Evolutionary conservation across 2,888 invertebrate genomes (phyloP).

Genomic region (Amiota mariae): DNA sequence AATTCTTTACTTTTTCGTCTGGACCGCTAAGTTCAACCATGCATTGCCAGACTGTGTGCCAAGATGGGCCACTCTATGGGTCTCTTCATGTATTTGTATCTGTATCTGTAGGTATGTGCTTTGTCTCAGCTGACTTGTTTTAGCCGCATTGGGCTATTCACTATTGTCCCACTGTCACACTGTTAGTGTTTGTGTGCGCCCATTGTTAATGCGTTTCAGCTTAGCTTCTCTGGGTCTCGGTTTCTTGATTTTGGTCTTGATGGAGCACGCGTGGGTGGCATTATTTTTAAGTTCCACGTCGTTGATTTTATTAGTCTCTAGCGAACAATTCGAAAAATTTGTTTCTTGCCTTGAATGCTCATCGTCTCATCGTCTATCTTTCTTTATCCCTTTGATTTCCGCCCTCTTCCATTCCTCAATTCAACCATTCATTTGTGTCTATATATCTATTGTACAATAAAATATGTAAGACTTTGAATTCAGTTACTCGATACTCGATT

Average conservation of each 20-base stretch:
- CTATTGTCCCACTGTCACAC: neutral
- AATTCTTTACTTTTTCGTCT: neutral
- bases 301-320: slow-evolving; percentile 74
- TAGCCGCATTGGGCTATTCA: neutral
- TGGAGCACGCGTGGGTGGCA: slow-evolving; percentile 21
- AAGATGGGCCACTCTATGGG: too few relatives aligned
- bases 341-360: slow-evolving; percentile 59
- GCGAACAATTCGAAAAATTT: slow-evolving; percentile 73
- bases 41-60: neutral
- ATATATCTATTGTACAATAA: too few relatives aligned
- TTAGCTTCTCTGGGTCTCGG: neutral
- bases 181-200: slow-evolving; percentile 18
- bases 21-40: slow-evolving; percentile 7
- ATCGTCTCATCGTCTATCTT: slow-evolving; percentile 33
- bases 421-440: slow-evolving; percentile 25
- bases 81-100: too few relatives aligned
- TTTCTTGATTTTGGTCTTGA: neutral
- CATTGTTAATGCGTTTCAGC: slow-evolving; percentile 53
- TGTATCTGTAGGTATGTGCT: too few relatives aligned
- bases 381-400: neutral
- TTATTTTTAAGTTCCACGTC: slow-evolving; percentile 72
- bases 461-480: neutral
- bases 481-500: slow-evolving; percentile 52
- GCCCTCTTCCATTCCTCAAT: slow-evolving; percentile 44
- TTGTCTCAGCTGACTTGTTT: neutral